Evolutionary conservation across 2,113 vertebrate species (phyloP), one percentile per base, ranked within the genome.

Genomic region (Ctenodactylus gundi): DNA sequence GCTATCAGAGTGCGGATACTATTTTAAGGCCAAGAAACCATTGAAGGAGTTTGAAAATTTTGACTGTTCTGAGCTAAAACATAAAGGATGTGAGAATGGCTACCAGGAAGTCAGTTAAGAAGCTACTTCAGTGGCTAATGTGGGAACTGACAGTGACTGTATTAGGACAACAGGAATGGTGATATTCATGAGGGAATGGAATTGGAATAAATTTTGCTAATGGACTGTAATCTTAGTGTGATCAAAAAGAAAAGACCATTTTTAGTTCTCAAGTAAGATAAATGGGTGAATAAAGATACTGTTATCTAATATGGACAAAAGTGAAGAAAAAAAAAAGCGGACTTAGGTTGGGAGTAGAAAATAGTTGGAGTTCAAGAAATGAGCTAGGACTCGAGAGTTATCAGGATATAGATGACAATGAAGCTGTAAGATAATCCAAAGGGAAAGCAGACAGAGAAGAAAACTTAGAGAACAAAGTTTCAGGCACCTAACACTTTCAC

Each of bases 231-330:
- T 14, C 58, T 34, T 7, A 92, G 23, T 76, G 55, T 18, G 46
- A 92, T 18, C 85, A 65, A 76, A 75, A 82, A 75, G 72, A 51
- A 91, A 96, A 78, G 25, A n/a, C 91, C 39, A 76, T 44, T 68
- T 25, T 23, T 62, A 55, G 11, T 70, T 91, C 81, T 88, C 39
- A 85, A 25, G 64, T 39, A 14, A 73, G 44, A 49, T 39, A 81
- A 93, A 18, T 51, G 51, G 31, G 2, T 86, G 18, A 85, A 20
- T 72, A 41, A 95, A 64, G 55, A 21, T 39, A 85, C 36, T 64
- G 57, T 57, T 78, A 82, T 89, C 27, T 44, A 53, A 83, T 60
- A 76, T 31, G 18, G 57, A 67, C 51, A 64, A 57, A 91, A 49
- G 29, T 41, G 57, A 84, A 90, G 21, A 17, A 65, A 57, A 88